A percentile compares a stretch with the other conserved stretches of the same genome.
These are phyloP conservation scores for Mellivora capensis DNA, from an alignment of 2,113 vertebrate genomes.

Conservation along the genomic window DNA sequence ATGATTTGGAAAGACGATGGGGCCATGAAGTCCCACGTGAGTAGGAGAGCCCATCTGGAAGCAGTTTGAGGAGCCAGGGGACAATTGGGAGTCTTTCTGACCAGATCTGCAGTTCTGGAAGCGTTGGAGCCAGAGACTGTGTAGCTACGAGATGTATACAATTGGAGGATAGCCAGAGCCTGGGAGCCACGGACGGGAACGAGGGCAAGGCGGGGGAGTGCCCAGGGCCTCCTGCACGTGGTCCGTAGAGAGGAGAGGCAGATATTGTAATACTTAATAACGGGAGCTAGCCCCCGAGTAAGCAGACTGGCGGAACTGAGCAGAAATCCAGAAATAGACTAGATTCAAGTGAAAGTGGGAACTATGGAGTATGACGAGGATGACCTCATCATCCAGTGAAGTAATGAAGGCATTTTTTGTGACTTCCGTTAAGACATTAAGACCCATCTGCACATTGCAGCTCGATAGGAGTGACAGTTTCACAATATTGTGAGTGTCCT, in stretches of 20 bases:
- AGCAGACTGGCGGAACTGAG: fast-evolving
- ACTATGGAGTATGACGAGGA: not conserved
- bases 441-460: not conserved
- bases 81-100: not conserved
- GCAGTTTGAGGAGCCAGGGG: not conserved
- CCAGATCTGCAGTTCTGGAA: not conserved
- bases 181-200: not conserved
- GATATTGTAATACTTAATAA: fast-evolving
- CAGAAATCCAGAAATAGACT: not conserved
- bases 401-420: not conserved
- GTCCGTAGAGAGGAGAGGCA: not conserved
- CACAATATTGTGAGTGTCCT: not conserved
- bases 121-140: not conserved
- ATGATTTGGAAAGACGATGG: not conserved
- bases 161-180: not conserved
- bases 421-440: not conserved
- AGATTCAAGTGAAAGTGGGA: not conserved
- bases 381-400: not conserved
- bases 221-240: not conserved
- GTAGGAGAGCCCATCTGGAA: not conserved
- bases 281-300: too few species aligned
- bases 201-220: not conserved
- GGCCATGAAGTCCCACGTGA: too few species aligned
- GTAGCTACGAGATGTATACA: too few species aligned
- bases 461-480: not conserved